Evolutionary conservation across 2,888 invertebrate species (phyloP).

Genomic region (Sesia apiformis): DNA sequence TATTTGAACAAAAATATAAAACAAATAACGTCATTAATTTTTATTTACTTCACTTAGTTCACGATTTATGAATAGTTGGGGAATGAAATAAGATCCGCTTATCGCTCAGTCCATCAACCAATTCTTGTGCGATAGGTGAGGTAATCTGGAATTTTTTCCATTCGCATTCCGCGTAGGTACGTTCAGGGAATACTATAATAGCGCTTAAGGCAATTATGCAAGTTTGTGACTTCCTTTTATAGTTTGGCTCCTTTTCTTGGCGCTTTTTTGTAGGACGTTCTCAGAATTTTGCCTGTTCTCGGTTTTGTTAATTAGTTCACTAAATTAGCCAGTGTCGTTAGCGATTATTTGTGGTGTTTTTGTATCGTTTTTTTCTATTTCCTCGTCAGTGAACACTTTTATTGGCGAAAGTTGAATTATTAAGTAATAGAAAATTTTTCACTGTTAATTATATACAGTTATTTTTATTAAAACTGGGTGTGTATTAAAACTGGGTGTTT

Average conservation of each 20-base stretch:
- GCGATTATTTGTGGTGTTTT: conserved; percentile 1
- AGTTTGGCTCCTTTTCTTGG: conserved; percentile 1
- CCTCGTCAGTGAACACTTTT: background rate
- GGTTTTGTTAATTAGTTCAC: conserved; percentile 19
- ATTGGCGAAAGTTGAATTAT: background rate
- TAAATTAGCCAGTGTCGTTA: conserved; percentile 15
- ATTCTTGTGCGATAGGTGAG: conserved; percentile 1
- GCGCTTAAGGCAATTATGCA: conserved; percentile 20
- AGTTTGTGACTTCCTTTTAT: conserved; percentile 22
- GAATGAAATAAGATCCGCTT: too few species aligned
- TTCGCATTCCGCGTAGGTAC: conserved; percentile 14
- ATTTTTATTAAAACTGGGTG: too few species aligned
- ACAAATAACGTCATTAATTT: too few species aligned
- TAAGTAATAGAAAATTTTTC: too few species aligned
- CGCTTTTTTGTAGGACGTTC: conserved; percentile 13
- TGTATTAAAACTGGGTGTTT: too few species aligned
- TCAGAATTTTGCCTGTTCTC: conserved; percentile 9
- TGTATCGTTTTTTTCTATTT: background rate
- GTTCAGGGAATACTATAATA: conserved; percentile 17
- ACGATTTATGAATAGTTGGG: too few species aligned
- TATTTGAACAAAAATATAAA: too few species aligned
- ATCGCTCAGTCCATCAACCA: too few species aligned
- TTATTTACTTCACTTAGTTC: too few species aligned
- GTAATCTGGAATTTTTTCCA: conserved; percentile 14
- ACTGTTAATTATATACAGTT: too few species aligned